Base-by-base conservation (phyloP, 1,140 invertebrate genomes). In the Drosophila lowei region DNA sequence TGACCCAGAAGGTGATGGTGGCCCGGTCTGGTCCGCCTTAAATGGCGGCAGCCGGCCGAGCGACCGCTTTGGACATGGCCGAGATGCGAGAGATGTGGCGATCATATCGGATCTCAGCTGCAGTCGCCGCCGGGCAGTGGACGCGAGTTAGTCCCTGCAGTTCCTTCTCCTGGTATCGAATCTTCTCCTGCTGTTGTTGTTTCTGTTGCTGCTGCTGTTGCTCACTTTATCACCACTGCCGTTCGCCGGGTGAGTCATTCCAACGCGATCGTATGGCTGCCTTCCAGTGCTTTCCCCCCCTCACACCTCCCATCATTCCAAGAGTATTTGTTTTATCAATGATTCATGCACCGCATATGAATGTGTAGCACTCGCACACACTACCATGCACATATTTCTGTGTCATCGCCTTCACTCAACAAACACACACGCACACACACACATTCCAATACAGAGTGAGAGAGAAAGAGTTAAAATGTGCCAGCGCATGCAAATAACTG, bases 251-350 rank as follows among this genome's bases (percentile, higher is more conserved):
- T 74, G 71, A 74, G 48, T 74, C 71, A 74, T 50, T 56, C 30
- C 8, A 13, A 52, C n/a, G 76, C 63, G 70, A 81, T 86, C 68
- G 77, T 86, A 81, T 86, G 68, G 81, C 80, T 86, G 78, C 78
- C 11, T 67, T 75, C 72, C 62, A 66, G 71, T 64, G 59, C 73
- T 34, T 62, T 54, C 34, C 23, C 71, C 52, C 47, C 53, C 34
- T 38, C 11, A 38, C 34, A 38, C 11, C 34, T 2, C 34, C 34
- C 11, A 38, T 3, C 34, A 9, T 3, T 9, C 34, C 9, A 13
- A 13, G 34, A 38, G 64, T 73, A 72, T 86, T 86, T 77, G 72
- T 77, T 85, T 85, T 85, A 86, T 85, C 77, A 85, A 86, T 85
- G 80, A 85, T 86, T 85, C 80, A 85, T 81, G 55, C 76, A 59